phyloP scores from a whole-genome alignment of 1,140 invertebrate genomes.

The Drosophila carrolli region DNA sequence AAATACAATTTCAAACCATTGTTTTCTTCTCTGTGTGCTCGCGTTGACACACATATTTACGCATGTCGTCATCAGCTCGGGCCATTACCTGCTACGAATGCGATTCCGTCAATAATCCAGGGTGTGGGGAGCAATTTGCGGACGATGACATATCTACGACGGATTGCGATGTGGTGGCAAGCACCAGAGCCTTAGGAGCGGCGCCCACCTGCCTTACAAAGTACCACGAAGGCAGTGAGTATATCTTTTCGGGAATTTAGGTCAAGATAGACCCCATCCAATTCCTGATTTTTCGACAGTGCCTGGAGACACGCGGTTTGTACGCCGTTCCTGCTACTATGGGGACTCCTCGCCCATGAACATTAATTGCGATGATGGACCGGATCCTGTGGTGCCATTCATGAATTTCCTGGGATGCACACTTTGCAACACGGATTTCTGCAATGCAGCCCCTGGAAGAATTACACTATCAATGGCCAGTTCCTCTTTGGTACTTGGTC shows the following conservation, averaged over 20 bases:
- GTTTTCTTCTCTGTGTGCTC: conserved; percentile 8
- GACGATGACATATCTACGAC: conserved; percentile 67
- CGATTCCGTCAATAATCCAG: conserved; percentile 68
- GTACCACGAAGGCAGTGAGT: conserved; percentile 68
- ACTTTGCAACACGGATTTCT: conserved; percentile 64
- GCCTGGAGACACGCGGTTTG: conserved; percentile 43
- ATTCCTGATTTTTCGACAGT: conserved; percentile 18
- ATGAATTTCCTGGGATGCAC: conserved; percentile 57
- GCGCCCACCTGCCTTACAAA: conserved; percentile 71
- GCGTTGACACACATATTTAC: conserved; percentile 65
- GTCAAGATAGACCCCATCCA: not conserved
- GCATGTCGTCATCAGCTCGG: conserved; percentile 64
- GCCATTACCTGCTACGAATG: conserved; percentile 79
- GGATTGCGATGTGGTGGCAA: conserved; percentile 66
- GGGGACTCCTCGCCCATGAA: conserved; percentile 47
- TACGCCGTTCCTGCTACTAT: conserved; percentile 69
- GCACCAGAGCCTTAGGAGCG: conserved; percentile 28
- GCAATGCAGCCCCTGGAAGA: conserved; percentile 39
- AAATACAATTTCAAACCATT: conserved; percentile 3
- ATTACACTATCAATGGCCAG: not conserved
- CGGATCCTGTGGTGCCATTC: conserved; percentile 61
- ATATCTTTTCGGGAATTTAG: not conserved
- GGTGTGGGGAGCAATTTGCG: conserved; percentile 67
- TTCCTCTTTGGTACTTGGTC: not conserved
- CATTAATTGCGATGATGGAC: conserved; percentile 54